phyloP scores from a whole-genome alignment of 2,888 invertebrate species.

The Eucera pruinosa region DNA sequence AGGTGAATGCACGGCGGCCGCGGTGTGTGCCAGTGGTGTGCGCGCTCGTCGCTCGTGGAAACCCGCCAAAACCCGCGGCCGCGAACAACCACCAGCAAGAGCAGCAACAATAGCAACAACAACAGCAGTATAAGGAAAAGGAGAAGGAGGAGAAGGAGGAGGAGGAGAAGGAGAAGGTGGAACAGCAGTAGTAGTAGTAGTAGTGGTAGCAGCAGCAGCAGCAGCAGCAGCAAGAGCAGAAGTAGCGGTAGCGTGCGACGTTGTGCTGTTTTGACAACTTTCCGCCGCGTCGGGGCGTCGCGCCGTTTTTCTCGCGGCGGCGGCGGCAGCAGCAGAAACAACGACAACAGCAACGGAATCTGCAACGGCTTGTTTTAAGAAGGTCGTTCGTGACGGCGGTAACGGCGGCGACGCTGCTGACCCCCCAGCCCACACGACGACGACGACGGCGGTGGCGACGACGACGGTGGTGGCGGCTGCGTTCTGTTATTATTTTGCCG shows the following conservation, averaged over 20 bases:
- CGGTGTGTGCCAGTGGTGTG: constrained; percentile 74
- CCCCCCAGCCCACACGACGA: constrained; percentile 48
- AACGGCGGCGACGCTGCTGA: constrained; percentile 50
- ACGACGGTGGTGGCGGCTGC: constrained; percentile 65
- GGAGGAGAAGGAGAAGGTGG: constrained; percentile 44
- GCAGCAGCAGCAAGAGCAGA: constrained; percentile 4
- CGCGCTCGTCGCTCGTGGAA: constrained; percentile 75
- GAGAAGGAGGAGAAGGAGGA: constrained; percentile 44
- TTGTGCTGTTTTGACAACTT: constrained; percentile 55
- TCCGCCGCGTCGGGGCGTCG: constrained; percentile 64
- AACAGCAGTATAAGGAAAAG: constrained; percentile 40
- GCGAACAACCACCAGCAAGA: constrained; percentile 69
- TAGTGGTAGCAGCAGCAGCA: constrained; percentile 11
- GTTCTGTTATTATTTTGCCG: constrained; percentile 83
- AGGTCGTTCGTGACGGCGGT: constrained; percentile 39
- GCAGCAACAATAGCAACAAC: constrained; percentile 52
- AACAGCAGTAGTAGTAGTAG: constrained; percentile 30
- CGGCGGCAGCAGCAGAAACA: constrained; percentile 61
- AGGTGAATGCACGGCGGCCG: constrained; percentile 81
- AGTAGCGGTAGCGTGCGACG: constrained; percentile 50
- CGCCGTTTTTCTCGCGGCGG: constrained; percentile 64
- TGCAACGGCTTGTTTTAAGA: constrained; percentile 31
- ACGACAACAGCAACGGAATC: constrained; percentile 40
- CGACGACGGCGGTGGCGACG: constrained; percentile 54
- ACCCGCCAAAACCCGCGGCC: constrained; percentile 80